Conservation (phyloP, 2,888 invertebrate species). For the Temnothorax ravouxi region DNA sequence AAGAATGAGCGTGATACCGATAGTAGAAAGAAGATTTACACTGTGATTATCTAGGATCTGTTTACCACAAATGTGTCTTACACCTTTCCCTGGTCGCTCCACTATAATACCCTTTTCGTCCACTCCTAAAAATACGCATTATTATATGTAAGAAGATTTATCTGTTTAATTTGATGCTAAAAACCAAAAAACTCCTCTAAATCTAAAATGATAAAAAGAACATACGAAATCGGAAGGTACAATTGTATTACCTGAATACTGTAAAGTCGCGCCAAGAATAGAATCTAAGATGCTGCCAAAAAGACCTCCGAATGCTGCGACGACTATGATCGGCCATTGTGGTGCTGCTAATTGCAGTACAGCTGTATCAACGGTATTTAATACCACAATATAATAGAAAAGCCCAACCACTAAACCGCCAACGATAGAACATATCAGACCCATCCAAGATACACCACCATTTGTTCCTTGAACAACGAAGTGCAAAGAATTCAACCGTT, state of each 20-base stretch:
- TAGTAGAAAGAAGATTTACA: constrained; percentile 94
- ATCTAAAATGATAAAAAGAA: neutral
- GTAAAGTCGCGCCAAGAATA: constrained; percentile 93
- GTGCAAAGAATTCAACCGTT: neutral
- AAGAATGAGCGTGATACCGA: constrained; percentile 91
- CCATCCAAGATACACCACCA: constrained; percentile 92
- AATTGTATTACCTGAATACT: constrained; percentile 91
- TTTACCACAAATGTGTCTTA: constrained; percentile 92
- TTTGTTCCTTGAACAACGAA: constrained; percentile 90
- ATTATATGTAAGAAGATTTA: neutral
- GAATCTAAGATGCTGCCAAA: constrained; percentile 95
- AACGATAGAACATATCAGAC: constrained; percentile 88
- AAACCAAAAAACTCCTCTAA: neutral
- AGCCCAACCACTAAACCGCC: constrained; percentile 92
- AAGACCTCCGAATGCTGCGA: constrained; percentile 92
- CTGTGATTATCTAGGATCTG: constrained; percentile 94
- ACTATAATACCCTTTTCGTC: constrained; percentile 91
- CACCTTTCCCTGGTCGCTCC: constrained; percentile 90
- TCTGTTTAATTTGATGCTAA: neutral
- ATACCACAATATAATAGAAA: constrained; percentile 90
- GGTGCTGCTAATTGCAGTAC: constrained; percentile 89
- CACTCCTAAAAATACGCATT: constrained; percentile 87
- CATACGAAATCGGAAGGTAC: neutral
- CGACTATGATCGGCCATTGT: constrained; percentile 93
- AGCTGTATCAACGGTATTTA: constrained; percentile 89